Percentiles rank a stretch among this genome's conserved stretches.
Evolutionary conservation across 2,113 vertebrate species (phyloP).

Genomic region (Sinosuthora webbiana): DNA sequence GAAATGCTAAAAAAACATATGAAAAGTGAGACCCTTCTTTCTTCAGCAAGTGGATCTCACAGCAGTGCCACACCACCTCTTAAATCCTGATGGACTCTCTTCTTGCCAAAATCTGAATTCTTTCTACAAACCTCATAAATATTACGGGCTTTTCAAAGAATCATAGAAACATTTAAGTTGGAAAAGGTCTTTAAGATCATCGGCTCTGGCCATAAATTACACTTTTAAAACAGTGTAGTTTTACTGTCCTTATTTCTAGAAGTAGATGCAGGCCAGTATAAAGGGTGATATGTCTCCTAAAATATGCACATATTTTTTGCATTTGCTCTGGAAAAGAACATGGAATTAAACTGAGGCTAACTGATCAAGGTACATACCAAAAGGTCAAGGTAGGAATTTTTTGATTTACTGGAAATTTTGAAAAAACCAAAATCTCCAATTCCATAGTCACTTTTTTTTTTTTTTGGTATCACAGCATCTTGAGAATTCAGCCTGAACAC

Average conservation of each 20-base stretch:
- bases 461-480: not conserved
- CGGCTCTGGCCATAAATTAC: rapidly evolving
- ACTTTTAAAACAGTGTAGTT: not conserved
- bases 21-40: not conserved
- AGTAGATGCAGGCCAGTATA: not conserved
- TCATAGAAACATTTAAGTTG: not conserved
- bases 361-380: not conserved
- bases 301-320: not conserved
- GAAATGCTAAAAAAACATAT: not conserved
- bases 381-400: not conserved
- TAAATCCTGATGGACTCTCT: not conserved
- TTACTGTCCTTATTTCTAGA: not conserved
- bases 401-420: not conserved
- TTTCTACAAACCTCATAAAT: not conserved
- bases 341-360: not conserved
- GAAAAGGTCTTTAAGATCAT: not conserved
- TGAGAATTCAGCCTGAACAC: not conserved
- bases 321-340: not conserved
- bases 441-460: not conserved
- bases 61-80: not conserved
- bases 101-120: not conserved
- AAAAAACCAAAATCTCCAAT: not conserved
- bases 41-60: not conserved
- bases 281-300: not conserved
- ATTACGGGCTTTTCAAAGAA: not conserved